These are phyloP conservation scores for Salticus scenicus DNA, from an alignment of 2,888 invertebrate species.

Conservation along the genomic window DNA sequence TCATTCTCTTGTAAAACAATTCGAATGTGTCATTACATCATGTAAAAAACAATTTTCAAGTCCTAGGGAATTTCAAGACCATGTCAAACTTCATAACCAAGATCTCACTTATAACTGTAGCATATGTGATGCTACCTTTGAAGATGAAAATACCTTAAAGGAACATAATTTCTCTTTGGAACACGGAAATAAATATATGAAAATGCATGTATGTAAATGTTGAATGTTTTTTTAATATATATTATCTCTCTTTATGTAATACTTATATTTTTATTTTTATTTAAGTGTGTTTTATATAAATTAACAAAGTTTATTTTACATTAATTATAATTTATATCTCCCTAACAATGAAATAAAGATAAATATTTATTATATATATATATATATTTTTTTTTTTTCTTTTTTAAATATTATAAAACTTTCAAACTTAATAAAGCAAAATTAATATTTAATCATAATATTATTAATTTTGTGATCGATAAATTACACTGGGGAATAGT, in stretches of 20 bases:
- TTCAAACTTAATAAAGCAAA: no score
- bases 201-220: constrained; percentile 61
- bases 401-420: no score
- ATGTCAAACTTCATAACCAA: constrained; percentile 41
- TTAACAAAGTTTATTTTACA: no score
- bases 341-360: no score
- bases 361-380: no score
- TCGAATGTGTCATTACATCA: constrained; percentile 33
- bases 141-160: constrained; percentile 65
- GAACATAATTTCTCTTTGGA: constrained; percentile 70
- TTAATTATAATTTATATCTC: no score
- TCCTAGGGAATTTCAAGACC: constrained; percentile 35
- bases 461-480: no score
- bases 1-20: constrained; percentile 44
- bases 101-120: constrained; percentile 37
- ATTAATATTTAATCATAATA: no score
- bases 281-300: not conserved
- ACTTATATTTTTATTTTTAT: no score
- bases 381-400: no score
- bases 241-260: not conserved
- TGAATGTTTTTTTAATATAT: not conserved
- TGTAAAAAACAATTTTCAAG: constrained; percentile 32
- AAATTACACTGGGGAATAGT: no score
- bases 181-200: constrained; percentile 71
- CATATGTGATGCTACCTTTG: constrained; percentile 71